phyloP scores from a whole-genome alignment of 64 coral and sea anemone species.

The Exaiptasia diaphana region DNA sequence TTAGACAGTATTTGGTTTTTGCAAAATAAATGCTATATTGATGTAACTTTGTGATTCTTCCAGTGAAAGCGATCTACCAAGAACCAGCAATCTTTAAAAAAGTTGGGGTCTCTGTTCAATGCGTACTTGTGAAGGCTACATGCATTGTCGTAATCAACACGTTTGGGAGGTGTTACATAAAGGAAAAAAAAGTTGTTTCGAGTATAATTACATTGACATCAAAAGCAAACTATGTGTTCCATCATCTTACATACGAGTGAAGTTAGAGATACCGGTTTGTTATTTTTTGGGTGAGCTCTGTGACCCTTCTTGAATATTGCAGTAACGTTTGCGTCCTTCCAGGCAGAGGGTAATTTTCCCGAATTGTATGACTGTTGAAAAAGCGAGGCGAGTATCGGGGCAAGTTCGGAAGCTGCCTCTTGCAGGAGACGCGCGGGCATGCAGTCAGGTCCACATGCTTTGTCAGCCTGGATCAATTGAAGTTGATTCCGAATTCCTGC shows the following conservation, averaged over 20 bases:
- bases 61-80: slow-evolving; percentile 35
- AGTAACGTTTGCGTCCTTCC: slow-evolving; percentile 6
- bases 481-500: not conserved
- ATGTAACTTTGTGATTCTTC: slow-evolving; percentile 11
- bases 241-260: not conserved
- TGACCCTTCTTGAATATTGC: slow-evolving; percentile 3
- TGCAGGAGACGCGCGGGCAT: not conserved
- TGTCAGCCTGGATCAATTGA: not conserved
- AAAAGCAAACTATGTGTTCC: slow-evolving; percentile 11
- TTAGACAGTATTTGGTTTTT: not conserved
- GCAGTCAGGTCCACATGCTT: slow-evolving; percentile 1
- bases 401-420: not conserved
- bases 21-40: not conserved
- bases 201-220: not conserved
- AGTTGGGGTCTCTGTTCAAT: slow-evolving; percentile 1
- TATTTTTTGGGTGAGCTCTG: not conserved
- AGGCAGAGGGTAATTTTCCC: not conserved
- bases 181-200: not conserved
- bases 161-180: not conserved
- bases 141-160: slow-evolving; percentile 11
- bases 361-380: slow-evolving; percentile 19
- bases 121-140: slow-evolving; percentile 6
- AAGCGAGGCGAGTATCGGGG: not conserved
- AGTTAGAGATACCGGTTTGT: slow-evolving; percentile 6
- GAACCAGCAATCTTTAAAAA: not conserved